A percentile compares a stretch with the other conserved stretches of the same genome.
Conservation (phyloP, 2,797 vertebrate genomes). For the Gymnothorax reevesii region DNA sequence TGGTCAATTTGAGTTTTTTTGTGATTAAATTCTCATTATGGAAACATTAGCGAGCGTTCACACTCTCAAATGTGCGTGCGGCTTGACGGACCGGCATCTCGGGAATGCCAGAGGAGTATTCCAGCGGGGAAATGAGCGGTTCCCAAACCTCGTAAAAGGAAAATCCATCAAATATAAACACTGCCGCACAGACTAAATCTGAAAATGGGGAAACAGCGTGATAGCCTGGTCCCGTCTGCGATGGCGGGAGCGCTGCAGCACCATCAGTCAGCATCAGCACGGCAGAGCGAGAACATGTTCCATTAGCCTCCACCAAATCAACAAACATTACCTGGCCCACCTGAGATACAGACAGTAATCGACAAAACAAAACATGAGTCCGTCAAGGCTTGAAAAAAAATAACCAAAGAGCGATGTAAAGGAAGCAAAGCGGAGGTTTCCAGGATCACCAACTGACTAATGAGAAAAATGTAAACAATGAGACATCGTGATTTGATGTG, state of each 20-base stretch:
- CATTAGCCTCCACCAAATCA: background rate
- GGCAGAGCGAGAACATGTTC: background rate
- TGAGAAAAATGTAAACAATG: background rate
- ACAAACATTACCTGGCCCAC: background rate
- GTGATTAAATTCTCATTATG: background rate
- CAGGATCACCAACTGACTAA: background rate
- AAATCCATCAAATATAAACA: conserved; percentile 25
- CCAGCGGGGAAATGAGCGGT: conserved; percentile 12
- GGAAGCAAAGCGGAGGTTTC: background rate
- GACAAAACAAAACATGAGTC: background rate
- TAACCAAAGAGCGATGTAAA: too few relatives aligned
- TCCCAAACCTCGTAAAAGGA: conserved; percentile 27
- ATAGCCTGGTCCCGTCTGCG: background rate
- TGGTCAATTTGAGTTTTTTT: conserved; percentile 17
- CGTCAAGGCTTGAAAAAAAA: background rate
- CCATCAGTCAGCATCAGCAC: background rate
- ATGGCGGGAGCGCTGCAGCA: background rate
- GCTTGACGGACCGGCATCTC: background rate
- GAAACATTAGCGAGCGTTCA: background rate
- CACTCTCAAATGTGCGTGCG: background rate
- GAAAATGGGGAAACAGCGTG: background rate
- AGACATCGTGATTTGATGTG: background rate
- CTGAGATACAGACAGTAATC: background rate
- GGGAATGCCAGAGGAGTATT: conserved; percentile 19
- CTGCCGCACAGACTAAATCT: conserved; percentile 16